Evolutionary conservation across 35 echinoderm and acorn worm species (phyloP).

Genomic region (Apostichopus parvimensis): DNA sequence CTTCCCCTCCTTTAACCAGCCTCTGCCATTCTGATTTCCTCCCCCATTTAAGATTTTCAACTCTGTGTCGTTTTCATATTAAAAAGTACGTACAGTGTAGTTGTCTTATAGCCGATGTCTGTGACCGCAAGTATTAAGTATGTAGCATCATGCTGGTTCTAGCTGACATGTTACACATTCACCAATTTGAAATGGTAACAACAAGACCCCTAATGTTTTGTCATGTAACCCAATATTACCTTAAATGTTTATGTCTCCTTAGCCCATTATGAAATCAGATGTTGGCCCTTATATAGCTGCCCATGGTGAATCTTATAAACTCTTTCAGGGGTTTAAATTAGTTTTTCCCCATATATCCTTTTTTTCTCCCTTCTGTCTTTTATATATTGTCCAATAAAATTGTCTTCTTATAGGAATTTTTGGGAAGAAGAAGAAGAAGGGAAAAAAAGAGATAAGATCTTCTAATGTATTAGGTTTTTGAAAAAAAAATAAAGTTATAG

Average conservation of each 20-base stretch:
- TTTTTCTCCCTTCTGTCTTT: neutral
- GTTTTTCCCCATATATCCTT: neutral
- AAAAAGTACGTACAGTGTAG: too few species aligned
- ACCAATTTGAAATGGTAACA: constrained; percentile 8
- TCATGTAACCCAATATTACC: neutral
- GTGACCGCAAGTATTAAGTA: neutral
- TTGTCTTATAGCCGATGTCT: neutral
- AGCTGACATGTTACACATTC: neutral
- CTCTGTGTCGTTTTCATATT: too few species aligned
- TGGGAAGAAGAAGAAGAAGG: too few species aligned
- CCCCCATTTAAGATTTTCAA: too few species aligned
- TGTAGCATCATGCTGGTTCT: neutral
- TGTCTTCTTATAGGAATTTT: too few species aligned
- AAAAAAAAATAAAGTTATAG: neutral
- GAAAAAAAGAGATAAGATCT: too few species aligned
- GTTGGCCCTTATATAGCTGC: neutral
- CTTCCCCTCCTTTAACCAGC: too few species aligned
- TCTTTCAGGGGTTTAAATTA: neutral
- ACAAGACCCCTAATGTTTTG: constrained; percentile 15
- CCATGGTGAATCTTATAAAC: constrained; percentile 14
- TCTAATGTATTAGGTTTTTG: constrained; percentile 2
- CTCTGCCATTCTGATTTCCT: too few species aligned
- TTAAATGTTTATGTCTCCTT: constrained; percentile 30
- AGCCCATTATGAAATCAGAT: constrained; percentile 18
- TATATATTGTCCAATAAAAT: neutral